These are phyloP conservation scores for Calcarius ornatus DNA, from an alignment of 2,113 vertebrate genomes.

Conservation along the genomic window DNA sequence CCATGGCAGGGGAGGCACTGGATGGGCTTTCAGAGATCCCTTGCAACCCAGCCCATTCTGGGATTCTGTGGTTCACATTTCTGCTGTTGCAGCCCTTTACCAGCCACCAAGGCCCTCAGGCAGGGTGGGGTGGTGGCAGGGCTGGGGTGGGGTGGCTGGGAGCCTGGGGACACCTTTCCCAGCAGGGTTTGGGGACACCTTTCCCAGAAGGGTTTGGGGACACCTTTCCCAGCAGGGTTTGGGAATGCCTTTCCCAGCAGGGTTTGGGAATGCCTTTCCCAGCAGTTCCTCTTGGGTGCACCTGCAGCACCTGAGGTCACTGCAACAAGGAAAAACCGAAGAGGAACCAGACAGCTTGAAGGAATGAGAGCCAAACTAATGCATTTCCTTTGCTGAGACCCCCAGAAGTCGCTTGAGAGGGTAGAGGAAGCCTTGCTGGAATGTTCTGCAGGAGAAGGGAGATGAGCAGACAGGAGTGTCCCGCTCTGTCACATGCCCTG, in stretches of 20 bases:
- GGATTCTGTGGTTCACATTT: not conserved
- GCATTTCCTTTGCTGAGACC: not conserved
- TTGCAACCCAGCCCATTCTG: not conserved
- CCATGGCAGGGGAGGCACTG: not conserved
- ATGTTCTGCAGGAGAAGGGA: not conserved
- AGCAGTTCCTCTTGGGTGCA: not conserved
- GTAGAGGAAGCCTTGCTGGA: not conserved
- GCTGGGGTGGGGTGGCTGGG: not conserved
- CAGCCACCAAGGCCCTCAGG: not conserved
- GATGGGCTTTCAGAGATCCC: not conserved
- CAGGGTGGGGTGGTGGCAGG: not conserved
- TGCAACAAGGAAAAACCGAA: not conserved
- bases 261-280: too few species aligned
- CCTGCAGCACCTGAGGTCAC: not conserved
- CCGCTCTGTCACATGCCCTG: accelerated
- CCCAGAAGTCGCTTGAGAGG: not conserved
- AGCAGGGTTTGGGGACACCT: not conserved
- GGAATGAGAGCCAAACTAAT: not conserved
- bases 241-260: too few species aligned
- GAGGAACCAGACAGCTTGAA: not conserved
- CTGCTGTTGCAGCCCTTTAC: not conserved
- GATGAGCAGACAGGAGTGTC: not conserved
- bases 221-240: too few species aligned
- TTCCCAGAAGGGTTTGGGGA: not conserved
- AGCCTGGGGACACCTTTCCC: not conserved